Conservation (phyloP, 2,888 invertebrate genomes). For the Geophilus truncorum region DNA sequence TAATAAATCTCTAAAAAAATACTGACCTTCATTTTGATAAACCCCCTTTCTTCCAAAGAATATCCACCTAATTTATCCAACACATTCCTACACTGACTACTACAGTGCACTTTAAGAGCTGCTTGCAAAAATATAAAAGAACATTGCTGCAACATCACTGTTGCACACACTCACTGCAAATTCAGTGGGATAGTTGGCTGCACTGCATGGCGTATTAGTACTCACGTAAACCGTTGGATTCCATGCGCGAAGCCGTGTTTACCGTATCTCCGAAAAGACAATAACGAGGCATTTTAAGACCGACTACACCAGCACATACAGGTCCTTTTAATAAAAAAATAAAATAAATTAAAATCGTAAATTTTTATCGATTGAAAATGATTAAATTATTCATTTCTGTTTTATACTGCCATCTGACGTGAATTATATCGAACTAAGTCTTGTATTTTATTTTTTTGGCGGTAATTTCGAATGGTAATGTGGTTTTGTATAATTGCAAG, state of each 20-base stretch:
- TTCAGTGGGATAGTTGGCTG: too few relatives aligned
- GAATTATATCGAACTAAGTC: too few relatives aligned
- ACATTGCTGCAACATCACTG: background rate
- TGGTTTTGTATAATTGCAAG: too few relatives aligned
- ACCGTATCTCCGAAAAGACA: conserved; percentile 38
- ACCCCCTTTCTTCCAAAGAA: conserved; percentile 50
- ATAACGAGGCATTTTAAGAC: conserved; percentile 38
- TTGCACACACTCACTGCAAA: background rate
- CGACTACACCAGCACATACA: conserved; percentile 38
- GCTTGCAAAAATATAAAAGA: background rate
- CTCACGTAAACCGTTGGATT: conserved; percentile 51
- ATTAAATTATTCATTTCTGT: too few relatives aligned
- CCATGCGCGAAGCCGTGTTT: conserved; percentile 38
- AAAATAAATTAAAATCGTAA: too few relatives aligned
- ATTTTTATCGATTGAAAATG: too few relatives aligned
- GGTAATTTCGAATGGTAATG: too few relatives aligned
- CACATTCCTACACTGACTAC: conserved; percentile 18
- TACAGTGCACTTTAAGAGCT: conserved; percentile 31
- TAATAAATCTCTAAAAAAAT: too few relatives aligned
- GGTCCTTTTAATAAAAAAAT: too few relatives aligned
- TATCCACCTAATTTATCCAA: conserved; percentile 31
- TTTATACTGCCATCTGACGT: too few relatives aligned
- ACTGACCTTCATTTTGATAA: conserved; percentile 72
- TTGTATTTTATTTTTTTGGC: too few relatives aligned
- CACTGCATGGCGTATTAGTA: background rate